Base-by-base conservation (phyloP, 1,140 invertebrate species). In the Drosophila orena region DNA sequence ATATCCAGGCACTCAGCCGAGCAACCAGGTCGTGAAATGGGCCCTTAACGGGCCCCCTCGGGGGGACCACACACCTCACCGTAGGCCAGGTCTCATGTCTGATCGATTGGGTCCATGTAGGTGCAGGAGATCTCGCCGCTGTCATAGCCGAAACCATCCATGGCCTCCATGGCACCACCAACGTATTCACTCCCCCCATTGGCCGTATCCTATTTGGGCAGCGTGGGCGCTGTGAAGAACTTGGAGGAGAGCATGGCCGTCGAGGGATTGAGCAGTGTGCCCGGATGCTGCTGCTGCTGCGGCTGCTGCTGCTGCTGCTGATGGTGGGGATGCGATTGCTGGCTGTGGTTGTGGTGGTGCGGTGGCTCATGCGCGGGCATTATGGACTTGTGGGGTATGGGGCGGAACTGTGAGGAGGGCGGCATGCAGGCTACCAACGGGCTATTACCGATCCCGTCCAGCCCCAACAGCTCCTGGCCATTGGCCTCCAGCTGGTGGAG, bases 201-300 rank as follows among this genome's bases (percentile, higher is more conserved):
- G 90, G 90, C 90, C 90, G 90, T 90, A 91, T 91, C 90, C 91
- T 92, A 92, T 92, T 91, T 92, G 77, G 88, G 91, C 85, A 92
- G 72, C 79, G 91, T 92, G 30, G 91, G 90, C 44, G 91, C 91
- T 58, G 91, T 91, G 70, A 92, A 92, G 79, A 92, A 92, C 75
- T 92, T 92, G 44, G 91, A 91, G 43, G 91, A 92, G 55, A 91
- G 72, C 70, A 91, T 80, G 70, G 91, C 91, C 53, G 91, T 92
- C 61, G 91, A 91, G 35, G 91, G 91, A 54, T 92, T 92, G 30
- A 92, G 81, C 35, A 68, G 69, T 15, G 52, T 76, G 47, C 72
- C 79, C 24, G 43, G 65, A 44, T 79, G 24, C 24, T 24, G 70
- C 6, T 73, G 75, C 20, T 69, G 70, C 42, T 76, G 17, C 17